Conservation (phyloP, 2,113 vertebrate species). For the Nannobrachium achirus region DNA sequence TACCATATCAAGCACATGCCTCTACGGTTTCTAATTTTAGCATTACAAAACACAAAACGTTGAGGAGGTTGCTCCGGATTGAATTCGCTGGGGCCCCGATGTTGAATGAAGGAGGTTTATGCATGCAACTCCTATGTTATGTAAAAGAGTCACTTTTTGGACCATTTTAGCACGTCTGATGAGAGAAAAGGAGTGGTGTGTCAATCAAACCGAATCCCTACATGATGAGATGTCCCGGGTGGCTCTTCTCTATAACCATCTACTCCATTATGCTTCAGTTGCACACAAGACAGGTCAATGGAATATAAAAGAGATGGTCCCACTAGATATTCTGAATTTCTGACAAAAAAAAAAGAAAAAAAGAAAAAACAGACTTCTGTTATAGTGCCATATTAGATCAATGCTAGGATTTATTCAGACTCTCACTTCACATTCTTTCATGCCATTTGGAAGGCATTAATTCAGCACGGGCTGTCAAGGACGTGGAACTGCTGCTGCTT, state of each 20-base stretch:
- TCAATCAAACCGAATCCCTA: conserved; percentile 68
- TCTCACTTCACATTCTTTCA: conserved; percentile 49
- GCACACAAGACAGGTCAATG: conserved; percentile 56
- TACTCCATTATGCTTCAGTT: conserved; percentile 53
- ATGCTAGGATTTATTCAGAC: conserved; percentile 40
- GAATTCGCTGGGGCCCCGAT: conserved; percentile 54
- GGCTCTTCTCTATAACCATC: conserved; percentile 39
- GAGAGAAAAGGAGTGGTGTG: conserved; percentile 49
- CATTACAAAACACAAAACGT: conserved; percentile 70
- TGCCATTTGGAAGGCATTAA: conserved; percentile 43
- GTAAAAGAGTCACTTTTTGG: conserved; percentile 71
- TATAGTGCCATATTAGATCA: conserved; percentile 41
- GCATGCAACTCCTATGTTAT: conserved; percentile 72
- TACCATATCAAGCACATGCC: conserved; percentile 62
- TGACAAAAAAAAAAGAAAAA: too few species aligned
- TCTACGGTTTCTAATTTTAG: conserved; percentile 59
- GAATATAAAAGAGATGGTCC: conserved; percentile 38
- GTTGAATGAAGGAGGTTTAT: conserved; percentile 58
- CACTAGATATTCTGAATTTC: conserved; percentile 40
- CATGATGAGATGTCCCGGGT: conserved; percentile 48
- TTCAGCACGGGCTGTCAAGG: conserved; percentile 46
- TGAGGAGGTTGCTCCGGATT: conserved; percentile 60
- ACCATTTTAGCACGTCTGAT: conserved; percentile 61
- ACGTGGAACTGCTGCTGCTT: conserved; percentile 13
- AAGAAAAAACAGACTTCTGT: conserved; percentile 49